A percentile compares a stretch with the other conserved stretches of the same genome.
phyloP scores from a whole-genome alignment of 2,888 invertebrate species.

The Callosobruchus maculatus region DNA sequence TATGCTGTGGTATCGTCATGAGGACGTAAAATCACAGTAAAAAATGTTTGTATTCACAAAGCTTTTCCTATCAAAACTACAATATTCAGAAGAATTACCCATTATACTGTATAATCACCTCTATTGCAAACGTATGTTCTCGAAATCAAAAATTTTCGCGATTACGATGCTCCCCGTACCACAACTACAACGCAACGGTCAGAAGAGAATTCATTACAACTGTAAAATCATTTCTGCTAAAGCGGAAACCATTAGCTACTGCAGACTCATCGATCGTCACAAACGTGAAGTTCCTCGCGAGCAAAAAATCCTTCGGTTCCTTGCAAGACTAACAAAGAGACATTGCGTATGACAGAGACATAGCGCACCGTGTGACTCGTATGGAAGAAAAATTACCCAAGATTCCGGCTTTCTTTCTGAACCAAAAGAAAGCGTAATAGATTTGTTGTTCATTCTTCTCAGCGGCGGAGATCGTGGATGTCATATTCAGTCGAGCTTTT shows the following conservation, averaged over 20 bases:
- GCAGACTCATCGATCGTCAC: neutral
- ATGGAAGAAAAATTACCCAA: conserved; percentile 32
- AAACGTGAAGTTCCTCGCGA: neutral
- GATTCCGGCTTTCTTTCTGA: neutral
- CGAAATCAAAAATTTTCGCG: no score
- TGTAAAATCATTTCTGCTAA: no score
- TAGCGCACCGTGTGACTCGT: conserved; percentile 30
- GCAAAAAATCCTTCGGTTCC: neutral
- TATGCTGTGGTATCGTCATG: no score
- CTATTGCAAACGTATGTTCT: no score
- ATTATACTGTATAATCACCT: no score
- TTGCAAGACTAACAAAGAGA: neutral
- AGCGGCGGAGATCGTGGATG: neutral
- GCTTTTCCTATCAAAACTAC: no score
- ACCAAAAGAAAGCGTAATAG: neutral
- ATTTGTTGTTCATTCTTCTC: neutral
- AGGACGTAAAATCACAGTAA: no score
- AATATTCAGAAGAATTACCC: no score
- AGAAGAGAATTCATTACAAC: no score
- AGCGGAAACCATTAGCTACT: neutral
- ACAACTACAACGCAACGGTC: no score
- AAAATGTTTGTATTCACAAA: no score
- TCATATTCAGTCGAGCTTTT: neutral
- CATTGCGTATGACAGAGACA: conserved; percentile 36
- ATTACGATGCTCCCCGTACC: no score